Percentiles rank a stretch among this genome's conserved stretches.
These are phyloP conservation scores for Apoda limacodes DNA, from an alignment of 2,888 invertebrate genomes.

Conservation along the genomic window DNA sequence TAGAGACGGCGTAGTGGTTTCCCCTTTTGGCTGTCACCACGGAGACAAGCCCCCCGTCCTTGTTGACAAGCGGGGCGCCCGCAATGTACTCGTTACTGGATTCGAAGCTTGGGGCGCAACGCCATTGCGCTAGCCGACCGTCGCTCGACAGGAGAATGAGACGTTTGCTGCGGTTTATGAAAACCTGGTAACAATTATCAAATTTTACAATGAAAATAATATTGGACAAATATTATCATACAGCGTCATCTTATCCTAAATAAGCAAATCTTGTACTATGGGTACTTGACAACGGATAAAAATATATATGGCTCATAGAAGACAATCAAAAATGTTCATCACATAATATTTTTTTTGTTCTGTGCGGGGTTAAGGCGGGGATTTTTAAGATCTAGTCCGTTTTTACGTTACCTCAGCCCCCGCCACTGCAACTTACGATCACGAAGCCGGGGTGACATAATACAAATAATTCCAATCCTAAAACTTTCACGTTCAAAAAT, in stretches of 20 bases:
- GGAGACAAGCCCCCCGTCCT: slow-evolving; percentile 41
- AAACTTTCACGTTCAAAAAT: too few relatives aligned
- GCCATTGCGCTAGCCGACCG: slow-evolving; percentile 53
- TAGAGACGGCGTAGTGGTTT: slow-evolving; percentile 54
- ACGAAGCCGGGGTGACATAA: too few relatives aligned
- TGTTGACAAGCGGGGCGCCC: slow-evolving; percentile 45
- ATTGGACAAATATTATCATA: background rate
- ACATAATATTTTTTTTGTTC: too few relatives aligned
- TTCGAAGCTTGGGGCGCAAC: slow-evolving; percentile 54
- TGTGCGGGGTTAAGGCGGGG: too few relatives aligned
- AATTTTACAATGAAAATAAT: background rate
- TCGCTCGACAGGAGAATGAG: slow-evolving; percentile 45
- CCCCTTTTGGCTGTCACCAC: slow-evolving; percentile 45
- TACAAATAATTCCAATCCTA: too few relatives aligned
- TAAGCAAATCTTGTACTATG: background rate
- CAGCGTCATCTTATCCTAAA: background rate
- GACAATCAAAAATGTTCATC: too few relatives aligned
- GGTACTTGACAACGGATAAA: background rate
- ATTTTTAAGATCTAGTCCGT: too few relatives aligned
- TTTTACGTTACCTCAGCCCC: too few relatives aligned
- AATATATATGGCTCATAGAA: too few relatives aligned
- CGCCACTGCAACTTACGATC: too few relatives aligned
- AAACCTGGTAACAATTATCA: slow-evolving; percentile 33
- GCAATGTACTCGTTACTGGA: slow-evolving; percentile 44
- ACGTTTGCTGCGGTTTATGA: slow-evolving; percentile 54